Conservation (phyloP, 2,113 vertebrate genomes). For the Etheostoma cragini region DNA sequence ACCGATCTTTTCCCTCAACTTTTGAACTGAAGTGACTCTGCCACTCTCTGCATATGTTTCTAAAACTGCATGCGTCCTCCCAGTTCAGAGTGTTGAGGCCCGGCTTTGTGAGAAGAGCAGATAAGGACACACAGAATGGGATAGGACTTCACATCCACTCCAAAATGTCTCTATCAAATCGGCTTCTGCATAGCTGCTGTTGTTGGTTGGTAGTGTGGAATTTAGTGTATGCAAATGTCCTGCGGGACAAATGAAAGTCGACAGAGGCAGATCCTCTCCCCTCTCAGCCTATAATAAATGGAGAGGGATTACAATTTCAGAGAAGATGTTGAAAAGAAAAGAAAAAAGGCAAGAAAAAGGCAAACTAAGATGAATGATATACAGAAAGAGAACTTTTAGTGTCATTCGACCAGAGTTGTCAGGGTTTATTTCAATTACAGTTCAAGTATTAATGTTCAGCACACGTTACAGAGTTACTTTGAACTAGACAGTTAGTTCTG, state of each 20-base stretch:
- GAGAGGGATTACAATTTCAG: slow-evolving; percentile 38
- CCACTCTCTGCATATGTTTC: neutral
- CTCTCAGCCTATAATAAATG: neutral
- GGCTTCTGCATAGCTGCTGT: slow-evolving; percentile 17
- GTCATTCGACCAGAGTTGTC: slow-evolving; percentile 1
- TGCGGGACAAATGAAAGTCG: slow-evolving; percentile 60
- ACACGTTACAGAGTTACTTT: neutral
- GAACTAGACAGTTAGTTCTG: neutral
- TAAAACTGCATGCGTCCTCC: neutral
- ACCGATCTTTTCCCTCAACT: neutral
- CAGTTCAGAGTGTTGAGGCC: slow-evolving; percentile 48
- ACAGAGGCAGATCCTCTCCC: slow-evolving; percentile 31
- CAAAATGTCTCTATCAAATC: slow-evolving; percentile 30
- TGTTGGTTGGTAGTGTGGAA: slow-evolving; percentile 9
- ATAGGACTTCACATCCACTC: slow-evolving; percentile 44
- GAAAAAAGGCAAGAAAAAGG: neutral
- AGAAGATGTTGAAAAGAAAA: slow-evolving; percentile 15
- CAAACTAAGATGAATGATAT: neutral
- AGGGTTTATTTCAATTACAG: neutral
- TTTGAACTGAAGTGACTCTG: neutral
- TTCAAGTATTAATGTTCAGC: neutral
- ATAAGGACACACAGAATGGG: slow-evolving; percentile 55
- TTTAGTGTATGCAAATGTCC: slow-evolving; percentile 54
- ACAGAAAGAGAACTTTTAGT: neutral
- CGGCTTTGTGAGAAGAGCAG: slow-evolving; percentile 65